These are phyloP conservation scores for Scolopax mira DNA, from an alignment of 2,113 vertebrate species.

Conservation along the genomic window DNA sequence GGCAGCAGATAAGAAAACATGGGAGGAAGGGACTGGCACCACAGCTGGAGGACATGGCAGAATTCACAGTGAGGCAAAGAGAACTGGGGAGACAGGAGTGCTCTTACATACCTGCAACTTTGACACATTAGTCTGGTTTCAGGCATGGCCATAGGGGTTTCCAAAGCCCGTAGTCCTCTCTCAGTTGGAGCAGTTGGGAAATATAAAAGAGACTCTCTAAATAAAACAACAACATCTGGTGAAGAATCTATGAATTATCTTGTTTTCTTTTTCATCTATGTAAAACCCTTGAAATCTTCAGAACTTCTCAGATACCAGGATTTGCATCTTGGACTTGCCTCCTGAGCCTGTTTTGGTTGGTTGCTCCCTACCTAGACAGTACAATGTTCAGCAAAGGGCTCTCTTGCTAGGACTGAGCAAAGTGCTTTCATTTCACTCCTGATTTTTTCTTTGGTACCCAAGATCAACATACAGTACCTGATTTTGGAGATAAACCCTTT, in stretches of 20 bases:
- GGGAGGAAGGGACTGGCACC: not conserved
- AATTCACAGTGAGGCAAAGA: not conserved
- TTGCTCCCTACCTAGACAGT: not conserved
- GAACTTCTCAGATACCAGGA: not conserved
- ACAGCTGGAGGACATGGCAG: not conserved
- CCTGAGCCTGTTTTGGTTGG: not conserved
- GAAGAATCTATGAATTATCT: not conserved
- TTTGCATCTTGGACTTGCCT: not conserved
- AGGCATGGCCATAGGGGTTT: not conserved
- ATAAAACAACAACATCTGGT: not conserved
- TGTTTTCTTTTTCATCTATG: not conserved
- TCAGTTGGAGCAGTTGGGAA: not conserved
- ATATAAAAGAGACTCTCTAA: not conserved
- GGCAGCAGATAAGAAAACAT: not conserved
- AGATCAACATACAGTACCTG: not conserved
- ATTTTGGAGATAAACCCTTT: not conserved
- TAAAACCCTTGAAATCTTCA: not conserved
- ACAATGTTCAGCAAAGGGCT: not conserved
- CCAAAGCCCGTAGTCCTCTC: not conserved
- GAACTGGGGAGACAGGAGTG: not conserved
- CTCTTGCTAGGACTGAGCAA: not conserved
- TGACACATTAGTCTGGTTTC: not conserved
- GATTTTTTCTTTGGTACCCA: not conserved
- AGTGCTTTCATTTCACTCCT: not conserved
- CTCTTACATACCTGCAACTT: not conserved